These are phyloP conservation scores for Zoroaster sp. DNA, from an alignment of 53 echinoderm and acorn worm genomes.

Conservation along the genomic window DNA sequence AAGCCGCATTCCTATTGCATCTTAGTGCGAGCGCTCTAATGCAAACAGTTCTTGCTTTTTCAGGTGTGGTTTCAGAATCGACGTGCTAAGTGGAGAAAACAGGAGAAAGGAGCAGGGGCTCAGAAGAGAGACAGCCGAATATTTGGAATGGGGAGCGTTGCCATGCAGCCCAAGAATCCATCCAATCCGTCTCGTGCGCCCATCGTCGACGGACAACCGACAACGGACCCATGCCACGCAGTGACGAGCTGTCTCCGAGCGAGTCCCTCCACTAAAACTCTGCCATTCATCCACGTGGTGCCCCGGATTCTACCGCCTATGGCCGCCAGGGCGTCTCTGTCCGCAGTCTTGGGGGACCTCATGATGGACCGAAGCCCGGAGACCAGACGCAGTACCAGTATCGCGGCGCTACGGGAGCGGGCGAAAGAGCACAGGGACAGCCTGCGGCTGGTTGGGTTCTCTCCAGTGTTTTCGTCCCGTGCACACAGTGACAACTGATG, in stretches of 20 bases:
- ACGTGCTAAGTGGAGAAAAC: slow-evolving; percentile 93
- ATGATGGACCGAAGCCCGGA: slow-evolving; percentile 9
- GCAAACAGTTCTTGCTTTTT: slow-evolving; percentile 39
- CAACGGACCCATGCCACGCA: not conserved
- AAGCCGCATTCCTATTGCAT: slow-evolving; percentile 15
- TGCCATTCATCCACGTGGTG: slow-evolving; percentile 62
- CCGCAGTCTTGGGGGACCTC: not conserved
- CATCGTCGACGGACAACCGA: not conserved
- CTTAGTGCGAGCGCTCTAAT: slow-evolving; percentile 7
- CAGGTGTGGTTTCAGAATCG: slow-evolving; percentile 99
- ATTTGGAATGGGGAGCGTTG: not conserved
- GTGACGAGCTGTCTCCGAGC: not conserved
- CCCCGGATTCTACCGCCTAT: slow-evolving; percentile 56
- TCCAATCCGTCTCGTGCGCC: slow-evolving; percentile 13
- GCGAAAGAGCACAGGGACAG: slow-evolving; percentile 56
- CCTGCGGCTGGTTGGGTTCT: slow-evolving; percentile 36
- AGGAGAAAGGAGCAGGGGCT: slow-evolving; percentile 59
- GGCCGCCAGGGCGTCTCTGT: not conserved
- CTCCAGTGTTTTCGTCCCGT: slow-evolving; percentile 25
- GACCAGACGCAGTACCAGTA: slow-evolving; percentile 69
- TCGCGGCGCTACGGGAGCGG: slow-evolving; percentile 72
- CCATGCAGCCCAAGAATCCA: slow-evolving; percentile 40
- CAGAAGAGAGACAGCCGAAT: not conserved
- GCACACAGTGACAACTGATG: not conserved
- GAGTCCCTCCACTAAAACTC: not conserved